Conservation (phyloP, 2,797 vertebrate genomes). For the Lithobates sylvaticus region DNA sequence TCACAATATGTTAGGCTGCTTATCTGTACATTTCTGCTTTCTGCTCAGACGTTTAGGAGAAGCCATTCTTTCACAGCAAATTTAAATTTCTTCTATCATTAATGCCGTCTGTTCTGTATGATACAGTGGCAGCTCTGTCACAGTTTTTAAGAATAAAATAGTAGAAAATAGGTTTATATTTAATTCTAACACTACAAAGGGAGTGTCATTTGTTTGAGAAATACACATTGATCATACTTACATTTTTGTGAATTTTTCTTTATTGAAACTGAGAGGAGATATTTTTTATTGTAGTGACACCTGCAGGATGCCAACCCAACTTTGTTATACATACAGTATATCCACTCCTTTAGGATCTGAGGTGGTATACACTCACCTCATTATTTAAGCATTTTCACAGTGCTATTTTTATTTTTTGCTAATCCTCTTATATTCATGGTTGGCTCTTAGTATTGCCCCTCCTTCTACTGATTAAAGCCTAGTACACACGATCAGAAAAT, state of each 20-base stretch:
- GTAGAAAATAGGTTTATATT: slow-evolving; percentile 20
- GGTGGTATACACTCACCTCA: not conserved
- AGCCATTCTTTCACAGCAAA: not conserved
- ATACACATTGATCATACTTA: not conserved
- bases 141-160: slow-evolving; percentile 1
- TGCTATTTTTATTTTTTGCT: too few relatives aligned
- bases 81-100: not conserved
- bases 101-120: not conserved
- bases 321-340: not conserved
- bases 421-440: too few relatives aligned
- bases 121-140: not conserved
- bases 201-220: slow-evolving; percentile 12
- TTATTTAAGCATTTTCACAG: not conserved
- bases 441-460: too few relatives aligned
- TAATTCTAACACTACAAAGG: slow-evolving; percentile 26
- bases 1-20: not conserved
- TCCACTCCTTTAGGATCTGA: not conserved
- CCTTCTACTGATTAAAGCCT: too few relatives aligned
- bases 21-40: not conserved
- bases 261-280: not conserved
- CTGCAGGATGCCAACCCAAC: not conserved
- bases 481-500: too few relatives aligned
- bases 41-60: not conserved
- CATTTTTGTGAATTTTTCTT: not conserved
- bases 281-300: not conserved